Base-by-base conservation (phyloP, 2,113 vertebrate genomes). In the Tretioscincus oriximinensis region DNA sequence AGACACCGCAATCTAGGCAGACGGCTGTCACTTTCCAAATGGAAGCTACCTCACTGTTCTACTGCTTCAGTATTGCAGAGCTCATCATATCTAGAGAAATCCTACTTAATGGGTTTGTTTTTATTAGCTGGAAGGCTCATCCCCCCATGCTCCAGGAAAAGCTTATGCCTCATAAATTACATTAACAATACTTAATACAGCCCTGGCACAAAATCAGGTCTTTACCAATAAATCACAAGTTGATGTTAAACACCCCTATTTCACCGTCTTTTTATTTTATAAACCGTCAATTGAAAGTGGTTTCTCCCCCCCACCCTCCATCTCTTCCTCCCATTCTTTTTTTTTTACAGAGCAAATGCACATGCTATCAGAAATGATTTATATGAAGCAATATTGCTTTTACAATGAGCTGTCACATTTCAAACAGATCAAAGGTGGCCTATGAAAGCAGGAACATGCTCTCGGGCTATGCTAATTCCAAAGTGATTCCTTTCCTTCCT, bases 391-490 rank as follows among this genome's bases (percentile, higher is more conserved):
- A 81, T 78, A 86, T 88, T 92, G 83, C 82, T 77, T 81, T 75
- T 91, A 90, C 83, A 87, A 79, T 76, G 85, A 81, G 72, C 89
- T 79, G 91, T 89, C 93, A 93, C 87, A 88, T 81, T 89, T 87
- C 87, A 86, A 60, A 22, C 18, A 93, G 88, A 94, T 94, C 95
- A 95, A 93, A 95, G 91, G 79, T 72, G 29, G 76, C 70, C 84
- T 78, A 80, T 85, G 76, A 85, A 87, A 90, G 90, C 0, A 1
- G 88, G 87, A 87, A 84, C 84, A 81, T 85, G 81, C 93, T 90
- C 90, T 89, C 81, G 54, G 88, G 91, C 87, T 87, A 80, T 78
- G 83, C 76, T 90, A 84, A 87, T 88, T 90, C 92, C 81, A 82
- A 77, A 86, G 78, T 65, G 78, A 49, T 77, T 83, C 80, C 80